Evolutionary conservation across 2,113 vertebrate genomes (phyloP).

Genomic region (Rhinoptilus africanus): DNA sequence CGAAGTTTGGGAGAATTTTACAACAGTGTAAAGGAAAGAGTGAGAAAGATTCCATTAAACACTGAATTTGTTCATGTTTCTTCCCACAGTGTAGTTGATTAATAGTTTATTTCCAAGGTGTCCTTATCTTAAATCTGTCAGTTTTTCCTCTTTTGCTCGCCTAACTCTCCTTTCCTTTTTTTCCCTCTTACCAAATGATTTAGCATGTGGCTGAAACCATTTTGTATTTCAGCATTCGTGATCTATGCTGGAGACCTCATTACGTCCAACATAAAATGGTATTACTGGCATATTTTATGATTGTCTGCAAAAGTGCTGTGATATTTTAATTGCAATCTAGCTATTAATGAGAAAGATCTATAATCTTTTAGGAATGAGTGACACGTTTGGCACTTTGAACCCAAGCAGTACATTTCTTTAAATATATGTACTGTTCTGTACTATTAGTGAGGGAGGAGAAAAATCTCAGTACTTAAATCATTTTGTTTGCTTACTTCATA

Average conservation of each 20-base stretch:
- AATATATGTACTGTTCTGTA: background rate
- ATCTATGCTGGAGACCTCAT: constrained; percentile 20
- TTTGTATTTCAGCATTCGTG: background rate
- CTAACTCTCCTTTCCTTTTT: background rate
- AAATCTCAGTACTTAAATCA: background rate
- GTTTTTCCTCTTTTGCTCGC: background rate
- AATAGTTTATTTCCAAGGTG: background rate
- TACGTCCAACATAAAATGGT: background rate
- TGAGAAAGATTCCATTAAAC: background rate
- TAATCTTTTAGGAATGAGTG: background rate
- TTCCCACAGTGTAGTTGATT: background rate
- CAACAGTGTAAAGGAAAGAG: background rate
- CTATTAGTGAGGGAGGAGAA: background rate
- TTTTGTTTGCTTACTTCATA: background rate
- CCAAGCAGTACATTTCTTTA: background rate
- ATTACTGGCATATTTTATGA: constrained; percentile 11
- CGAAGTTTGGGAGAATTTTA: background rate
- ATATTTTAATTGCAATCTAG: constrained; percentile 25
- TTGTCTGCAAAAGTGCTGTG: background rate
- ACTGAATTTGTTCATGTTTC: background rate
- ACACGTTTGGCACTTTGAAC: background rate
- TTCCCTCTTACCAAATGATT: background rate
- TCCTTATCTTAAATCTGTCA: background rate
- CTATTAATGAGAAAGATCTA: constrained; percentile 14
- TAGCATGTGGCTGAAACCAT: background rate